Conservation (phyloP, 2,113 vertebrate genomes). For the Hucho hucho region DNA sequence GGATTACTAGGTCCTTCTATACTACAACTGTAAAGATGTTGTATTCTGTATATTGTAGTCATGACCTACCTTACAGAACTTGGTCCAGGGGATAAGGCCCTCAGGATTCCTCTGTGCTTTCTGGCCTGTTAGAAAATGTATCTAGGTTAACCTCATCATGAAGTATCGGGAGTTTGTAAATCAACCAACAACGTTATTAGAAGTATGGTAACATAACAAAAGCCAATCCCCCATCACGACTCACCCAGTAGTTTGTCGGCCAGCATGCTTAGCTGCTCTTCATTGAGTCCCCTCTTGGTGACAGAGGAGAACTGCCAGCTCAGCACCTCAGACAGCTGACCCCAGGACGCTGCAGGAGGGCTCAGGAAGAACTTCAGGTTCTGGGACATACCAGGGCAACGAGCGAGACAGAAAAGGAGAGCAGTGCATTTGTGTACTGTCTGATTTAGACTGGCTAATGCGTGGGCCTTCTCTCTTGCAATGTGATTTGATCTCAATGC, state of each 20-base stretch:
- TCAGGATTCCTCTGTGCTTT: slow-evolving; percentile 76
- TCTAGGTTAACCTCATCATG: background rate
- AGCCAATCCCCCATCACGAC: background rate
- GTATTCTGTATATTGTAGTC: too few relatives aligned
- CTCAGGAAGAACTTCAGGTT: slow-evolving; percentile 86
- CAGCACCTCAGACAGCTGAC: slow-evolving; percentile 81
- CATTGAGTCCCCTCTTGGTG: slow-evolving; percentile 84
- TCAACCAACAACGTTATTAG: too few relatives aligned
- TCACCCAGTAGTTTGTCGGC: slow-evolving; percentile 59
- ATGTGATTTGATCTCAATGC: too few relatives aligned
- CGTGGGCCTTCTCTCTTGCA: too few relatives aligned
- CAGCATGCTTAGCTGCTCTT: slow-evolving; percentile 80
- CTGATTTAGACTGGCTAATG: too few relatives aligned
- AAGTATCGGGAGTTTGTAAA: background rate
- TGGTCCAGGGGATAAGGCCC: slow-evolving; percentile 89
- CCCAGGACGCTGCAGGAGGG: slow-evolving; percentile 80
- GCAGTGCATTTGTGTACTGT: too few relatives aligned
- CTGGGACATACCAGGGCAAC: slow-evolving; percentile 47
- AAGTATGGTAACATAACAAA: too few relatives aligned
- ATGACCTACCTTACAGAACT: slow-evolving; percentile 90
- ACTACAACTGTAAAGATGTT: background rate
- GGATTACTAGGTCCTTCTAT: background rate
- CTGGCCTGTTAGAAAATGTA: slow-evolving; percentile 69
- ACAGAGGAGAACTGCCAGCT: slow-evolving; percentile 90
- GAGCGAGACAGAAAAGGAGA: too few relatives aligned